These are phyloP conservation scores for Oryctolagus cuniculus DNA, from an alignment of 2,113 vertebrate genomes.

Conservation along the genomic window DNA sequence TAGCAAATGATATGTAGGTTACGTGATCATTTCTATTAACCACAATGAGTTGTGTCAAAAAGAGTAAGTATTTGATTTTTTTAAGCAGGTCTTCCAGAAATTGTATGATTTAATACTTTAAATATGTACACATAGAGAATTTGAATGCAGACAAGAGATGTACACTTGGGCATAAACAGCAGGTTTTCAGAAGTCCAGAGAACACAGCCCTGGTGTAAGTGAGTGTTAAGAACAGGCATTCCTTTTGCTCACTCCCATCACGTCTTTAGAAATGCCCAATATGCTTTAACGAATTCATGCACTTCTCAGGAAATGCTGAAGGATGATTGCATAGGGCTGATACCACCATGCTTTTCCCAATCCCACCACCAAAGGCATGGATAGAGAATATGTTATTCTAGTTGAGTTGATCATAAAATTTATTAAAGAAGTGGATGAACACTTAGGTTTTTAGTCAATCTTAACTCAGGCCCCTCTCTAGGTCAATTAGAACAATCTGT, in stretches of 20 bases:
- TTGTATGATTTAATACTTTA: not conserved
- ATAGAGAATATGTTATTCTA: constrained; percentile 29
- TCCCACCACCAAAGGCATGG: not conserved
- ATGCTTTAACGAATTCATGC: not conserved
- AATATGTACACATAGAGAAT: not conserved
- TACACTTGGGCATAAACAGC: not conserved
- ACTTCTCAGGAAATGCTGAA: not conserved
- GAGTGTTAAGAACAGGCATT: not conserved
- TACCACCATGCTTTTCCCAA: not conserved
- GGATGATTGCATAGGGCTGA: not conserved
- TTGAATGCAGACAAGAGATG: not conserved
- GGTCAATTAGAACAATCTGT: constrained; percentile 21
- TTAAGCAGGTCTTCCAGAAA: not conserved
- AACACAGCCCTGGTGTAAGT: not conserved
- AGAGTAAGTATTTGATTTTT: constrained; percentile 27
- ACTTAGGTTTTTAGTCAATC: not conserved
- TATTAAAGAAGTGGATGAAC: not conserved
- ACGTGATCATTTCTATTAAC: not conserved
- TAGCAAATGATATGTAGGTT: not conserved
- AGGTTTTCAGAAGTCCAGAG: not conserved
- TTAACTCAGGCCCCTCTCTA: not conserved
- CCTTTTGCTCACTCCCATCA: not conserved
- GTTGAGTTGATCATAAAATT: not conserved
- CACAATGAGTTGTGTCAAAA: constrained; percentile 3
- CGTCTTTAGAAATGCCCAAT: not conserved